Conservation (phyloP, 2,797 vertebrate genomes). For the Lepus oiostolus region DNA sequence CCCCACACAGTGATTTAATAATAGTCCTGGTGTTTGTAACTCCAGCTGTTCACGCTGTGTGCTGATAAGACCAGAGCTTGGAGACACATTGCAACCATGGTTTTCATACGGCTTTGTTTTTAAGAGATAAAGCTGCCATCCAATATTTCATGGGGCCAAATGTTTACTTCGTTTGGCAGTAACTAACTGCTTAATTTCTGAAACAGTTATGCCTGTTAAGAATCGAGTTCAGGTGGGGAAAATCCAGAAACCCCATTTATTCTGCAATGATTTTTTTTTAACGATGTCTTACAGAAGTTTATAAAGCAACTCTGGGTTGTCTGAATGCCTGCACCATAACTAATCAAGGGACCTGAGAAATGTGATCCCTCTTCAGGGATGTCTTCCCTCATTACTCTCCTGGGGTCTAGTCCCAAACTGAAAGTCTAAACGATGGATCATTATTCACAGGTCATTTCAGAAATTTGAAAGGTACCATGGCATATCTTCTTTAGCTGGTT, state of each 20-base stretch:
- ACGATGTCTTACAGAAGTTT: not conserved
- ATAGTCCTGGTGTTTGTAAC: constrained; percentile 77
- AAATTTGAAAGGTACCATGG: not conserved
- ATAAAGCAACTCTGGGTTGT: constrained; percentile 56
- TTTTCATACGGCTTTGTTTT: constrained; percentile 83
- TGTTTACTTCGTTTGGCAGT: constrained; percentile 74
- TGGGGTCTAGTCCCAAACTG: not conserved
- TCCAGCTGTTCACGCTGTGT: constrained; percentile 73
- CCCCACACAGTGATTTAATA: constrained; percentile 80
- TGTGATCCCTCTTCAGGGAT: not conserved
- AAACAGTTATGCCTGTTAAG: constrained; percentile 28
- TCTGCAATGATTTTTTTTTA: constrained; percentile 22
- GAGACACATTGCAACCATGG: constrained; percentile 31
- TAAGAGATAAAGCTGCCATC: constrained; percentile 74
- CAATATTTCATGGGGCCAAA: constrained; percentile 76
- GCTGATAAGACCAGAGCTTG: constrained; percentile 73
- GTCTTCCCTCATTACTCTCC: constrained; percentile 29
- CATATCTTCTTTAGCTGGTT: not conserved
- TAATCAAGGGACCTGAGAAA: constrained; percentile 48
- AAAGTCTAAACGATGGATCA: constrained; percentile 28
- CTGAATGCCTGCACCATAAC: constrained; percentile 55
- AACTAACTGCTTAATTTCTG: constrained; percentile 73
- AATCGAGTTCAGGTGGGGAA: not conserved
- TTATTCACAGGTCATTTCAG: constrained; percentile 27
- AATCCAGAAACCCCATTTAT: constrained; percentile 15